phyloP scores from a whole-genome alignment of 53 echinoderm and acorn worm species.

The Glandiceps talaboti region DNA sequence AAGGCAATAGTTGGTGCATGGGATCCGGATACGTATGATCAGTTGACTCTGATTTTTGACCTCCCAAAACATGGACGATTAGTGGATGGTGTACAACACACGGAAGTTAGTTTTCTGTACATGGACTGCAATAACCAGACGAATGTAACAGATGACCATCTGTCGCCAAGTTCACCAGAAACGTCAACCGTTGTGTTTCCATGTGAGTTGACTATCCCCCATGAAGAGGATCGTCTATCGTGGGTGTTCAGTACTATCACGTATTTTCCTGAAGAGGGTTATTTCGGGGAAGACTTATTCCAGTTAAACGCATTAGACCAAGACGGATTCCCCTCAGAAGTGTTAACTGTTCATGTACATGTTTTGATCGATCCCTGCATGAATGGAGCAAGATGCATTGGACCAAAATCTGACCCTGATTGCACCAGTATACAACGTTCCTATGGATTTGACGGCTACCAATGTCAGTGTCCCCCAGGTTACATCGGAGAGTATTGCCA shows the following conservation, averaged over 20 bases:
- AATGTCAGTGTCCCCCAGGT: slow-evolving; percentile 17
- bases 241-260: slow-evolving; percentile 18
- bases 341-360: neutral
- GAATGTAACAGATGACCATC: neutral
- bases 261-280: slow-evolving; percentile 20
- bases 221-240: neutral
- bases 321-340: slow-evolving; percentile 16
- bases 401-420: slow-evolving; percentile 10
- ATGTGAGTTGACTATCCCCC: slow-evolving; percentile 18
- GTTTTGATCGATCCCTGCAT: neutral
- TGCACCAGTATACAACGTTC: slow-evolving; percentile 15
- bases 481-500: slow-evolving; percentile 26
- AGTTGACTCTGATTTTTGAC: slow-evolving; percentile 7
- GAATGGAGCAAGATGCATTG: neutral
- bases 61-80: slow-evolving; percentile 14
- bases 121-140: slow-evolving; percentile 3
- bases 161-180: neutral
- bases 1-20: slow-evolving; percentile 20
- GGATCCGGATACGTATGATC: slow-evolving; percentile 22
- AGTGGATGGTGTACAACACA: neutral
- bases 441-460: slow-evolving; percentile 21
- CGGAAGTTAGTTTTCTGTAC: neutral
- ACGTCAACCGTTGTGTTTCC: slow-evolving; percentile 1
- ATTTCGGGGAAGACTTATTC: slow-evolving; percentile 26
- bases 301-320: slow-evolving; percentile 15